A percentile compares a stretch with the other conserved stretches of the same genome.
Evolutionary conservation across 2,888 invertebrate genomes (phyloP).

Genomic region (Trisateles emortualis): DNA sequence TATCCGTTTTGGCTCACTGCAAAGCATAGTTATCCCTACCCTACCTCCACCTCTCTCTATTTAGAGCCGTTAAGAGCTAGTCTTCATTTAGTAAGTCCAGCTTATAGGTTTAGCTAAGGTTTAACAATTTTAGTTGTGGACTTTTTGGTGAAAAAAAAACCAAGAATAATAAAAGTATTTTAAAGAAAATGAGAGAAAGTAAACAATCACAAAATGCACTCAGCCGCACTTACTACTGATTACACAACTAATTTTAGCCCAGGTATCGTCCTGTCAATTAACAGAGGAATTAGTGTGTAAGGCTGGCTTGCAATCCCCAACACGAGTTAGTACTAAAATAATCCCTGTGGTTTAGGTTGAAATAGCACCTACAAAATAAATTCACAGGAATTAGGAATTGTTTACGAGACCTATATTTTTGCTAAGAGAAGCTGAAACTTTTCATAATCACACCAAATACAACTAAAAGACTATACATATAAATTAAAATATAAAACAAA

Average conservation of each 20-base stretch:
- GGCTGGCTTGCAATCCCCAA: neutral
- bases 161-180: neutral
- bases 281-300: slow-evolving; percentile 4
- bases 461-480: too few species aligned
- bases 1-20: too few species aligned
- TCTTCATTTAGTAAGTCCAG: too few species aligned
- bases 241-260: slow-evolving; percentile 14
- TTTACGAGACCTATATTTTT: neutral
- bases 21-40: too few species aligned
- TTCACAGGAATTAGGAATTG: neutral
- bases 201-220: slow-evolving; percentile 26
- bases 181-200: slow-evolving; percentile 12
- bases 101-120: too few species aligned
- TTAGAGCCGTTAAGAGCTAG: too few species aligned
- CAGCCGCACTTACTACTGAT: slow-evolving; percentile 14
- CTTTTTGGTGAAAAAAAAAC: neutral
- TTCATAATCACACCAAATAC: too few species aligned
- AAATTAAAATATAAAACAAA: too few species aligned
- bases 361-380: slow-evolving; percentile 8
- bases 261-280: slow-evolving; percentile 23
- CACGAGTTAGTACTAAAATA: neutral
- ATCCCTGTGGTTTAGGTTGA: neutral
- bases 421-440: too few species aligned
- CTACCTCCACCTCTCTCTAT: too few species aligned
- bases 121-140: too few species aligned